phyloP scores from a whole-genome alignment of 1,140 invertebrate species.

The Whitmania pigra region DNA sequence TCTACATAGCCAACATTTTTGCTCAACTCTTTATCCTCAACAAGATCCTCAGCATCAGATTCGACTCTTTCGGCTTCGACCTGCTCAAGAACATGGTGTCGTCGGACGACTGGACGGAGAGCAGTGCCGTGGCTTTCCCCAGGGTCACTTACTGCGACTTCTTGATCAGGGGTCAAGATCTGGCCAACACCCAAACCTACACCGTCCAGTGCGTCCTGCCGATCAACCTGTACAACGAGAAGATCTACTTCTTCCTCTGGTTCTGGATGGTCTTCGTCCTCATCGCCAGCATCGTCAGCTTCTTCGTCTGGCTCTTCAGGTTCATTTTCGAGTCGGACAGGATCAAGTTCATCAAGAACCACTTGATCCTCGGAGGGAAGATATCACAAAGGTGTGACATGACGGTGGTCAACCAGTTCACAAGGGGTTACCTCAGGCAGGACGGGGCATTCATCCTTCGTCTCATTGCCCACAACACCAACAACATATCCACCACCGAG shows the following conservation, averaged over 20 bases:
- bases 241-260: constrained; percentile 39
- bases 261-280: constrained; percentile 36
- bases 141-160: constrained; percentile 49
- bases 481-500: constrained; percentile 36
- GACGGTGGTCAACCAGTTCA: constrained; percentile 12
- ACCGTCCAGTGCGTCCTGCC: constrained; percentile 32
- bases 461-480: constrained; percentile 37
- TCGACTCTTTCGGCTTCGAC: constrained; percentile 44
- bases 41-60: constrained; percentile 44
- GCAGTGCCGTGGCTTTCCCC: constrained; percentile 37
- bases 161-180: constrained; percentile 39
- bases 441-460: constrained; percentile 38
- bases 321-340: constrained; percentile 3
- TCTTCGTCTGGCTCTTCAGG: constrained; percentile 21
- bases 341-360: constrained; percentile 22
- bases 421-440: constrained; percentile 35
- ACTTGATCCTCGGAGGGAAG: constrained; percentile 12
- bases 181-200: constrained; percentile 41
- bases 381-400: background rate
- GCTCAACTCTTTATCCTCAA: constrained; percentile 39
- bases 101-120: constrained; percentile 40
- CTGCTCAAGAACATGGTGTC: constrained; percentile 35
- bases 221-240: constrained; percentile 36
- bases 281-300: constrained; percentile 16
- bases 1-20: constrained; percentile 27